A percentile compares a stretch with the other conserved stretches of the same genome.
These are phyloP conservation scores for Reticulitermes speratus DNA, from an alignment of 1,140 invertebrate species.

Conservation along the genomic window DNA sequence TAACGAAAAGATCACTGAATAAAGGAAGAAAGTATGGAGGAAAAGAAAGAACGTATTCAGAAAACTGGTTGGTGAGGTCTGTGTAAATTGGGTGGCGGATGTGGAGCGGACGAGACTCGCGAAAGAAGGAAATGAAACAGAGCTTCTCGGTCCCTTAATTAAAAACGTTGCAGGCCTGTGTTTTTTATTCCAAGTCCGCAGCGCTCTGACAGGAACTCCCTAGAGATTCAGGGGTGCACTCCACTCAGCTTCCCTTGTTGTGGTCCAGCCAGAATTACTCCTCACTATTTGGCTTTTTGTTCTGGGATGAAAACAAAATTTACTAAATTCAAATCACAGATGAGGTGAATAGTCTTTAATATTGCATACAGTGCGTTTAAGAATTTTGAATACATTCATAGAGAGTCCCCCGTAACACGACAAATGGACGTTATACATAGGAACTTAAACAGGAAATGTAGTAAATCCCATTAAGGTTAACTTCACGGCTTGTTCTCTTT, in stretches of 20 bases:
- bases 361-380: not conserved
- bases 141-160: not conserved
- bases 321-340: not conserved
- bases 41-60: not conserved
- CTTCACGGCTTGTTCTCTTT: too few species aligned
- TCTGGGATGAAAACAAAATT: not conserved
- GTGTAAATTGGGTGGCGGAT: not conserved
- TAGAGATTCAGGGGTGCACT: not conserved
- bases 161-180: not conserved
- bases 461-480: too few species aligned
- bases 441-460: too few species aligned
- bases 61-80: not conserved
- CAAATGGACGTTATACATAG: too few species aligned
- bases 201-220: not conserved
- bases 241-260: not conserved
- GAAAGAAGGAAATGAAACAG: conserved; percentile 1
- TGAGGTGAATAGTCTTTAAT: not conserved
- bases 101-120: not conserved
- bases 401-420: too few species aligned
- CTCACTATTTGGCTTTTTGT: not conserved
- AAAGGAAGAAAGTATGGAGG: not conserved
- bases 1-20: too few species aligned
- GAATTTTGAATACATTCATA: too few species aligned
- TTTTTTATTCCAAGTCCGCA: not conserved
- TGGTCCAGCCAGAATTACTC: not conserved